Base-by-base conservation (phyloP, 2,888 invertebrate genomes). In the Lithophane semibrunnea region DNA sequence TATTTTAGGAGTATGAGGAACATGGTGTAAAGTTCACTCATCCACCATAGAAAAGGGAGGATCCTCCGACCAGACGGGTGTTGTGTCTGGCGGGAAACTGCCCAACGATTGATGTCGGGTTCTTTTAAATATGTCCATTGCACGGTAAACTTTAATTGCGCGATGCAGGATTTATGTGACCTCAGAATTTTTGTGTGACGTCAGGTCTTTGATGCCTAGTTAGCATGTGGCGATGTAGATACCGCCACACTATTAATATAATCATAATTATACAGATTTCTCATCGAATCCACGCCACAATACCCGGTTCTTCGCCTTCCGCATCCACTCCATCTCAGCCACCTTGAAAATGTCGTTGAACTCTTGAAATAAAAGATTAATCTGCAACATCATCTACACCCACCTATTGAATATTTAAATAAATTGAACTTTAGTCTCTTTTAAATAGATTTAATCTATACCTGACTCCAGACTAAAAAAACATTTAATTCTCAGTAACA, bases 291-390 rank as follows among this genome's bases (percentile, higher is more conserved):
- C 16, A n/a, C 9, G 21, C 56, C 8, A 12, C 16, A 65, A 65
- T n/a, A 56, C 47, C 61, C 21, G 9, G 54, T 58, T 78, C 24
- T 69, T 12, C 16, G n/a, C 5, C 72, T 79, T 72, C 79, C 29
- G 77, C 10, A 44, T 72, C 42, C 13, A 56, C 13, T 75, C 37
- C 18, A 52, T 64, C 58, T 44, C n/a, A 21, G 5, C 13, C 29
- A 72, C 77, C 79, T 79, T 78, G 79, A 52, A 58, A 49, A 37
- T 58, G 56, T 79, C 79, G 52, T 44, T 65, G 73, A 79, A 79
- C 78, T 78, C 16, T 49, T 58, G 18, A 58, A 58, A 52, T 77
- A 71, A 42, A 79, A 29, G 16, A 44, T 18, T 5, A 60, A 72
- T 73, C n/a, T 47, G 58, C 58, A 78, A 47, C 52, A 66, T 72